Evolutionary conservation across 2,113 vertebrate species (phyloP).

Genomic region (Tricholaema leucomelas): DNA sequence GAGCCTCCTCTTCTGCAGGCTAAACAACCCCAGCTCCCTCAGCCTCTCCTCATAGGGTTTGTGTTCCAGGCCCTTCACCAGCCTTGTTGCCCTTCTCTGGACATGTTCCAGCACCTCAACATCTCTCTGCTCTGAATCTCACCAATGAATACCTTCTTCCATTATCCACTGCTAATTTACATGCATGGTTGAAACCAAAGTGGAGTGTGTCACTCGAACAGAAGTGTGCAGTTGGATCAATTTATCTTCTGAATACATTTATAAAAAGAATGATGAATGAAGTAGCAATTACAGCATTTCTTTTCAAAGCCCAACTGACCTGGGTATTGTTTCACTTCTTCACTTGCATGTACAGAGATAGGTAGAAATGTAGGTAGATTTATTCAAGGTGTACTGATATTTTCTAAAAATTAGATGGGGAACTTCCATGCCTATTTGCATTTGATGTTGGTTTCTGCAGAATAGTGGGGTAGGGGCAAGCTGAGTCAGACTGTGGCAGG

Average conservation of each 20-base stretch:
- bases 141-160: background rate
- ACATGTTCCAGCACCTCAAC: too few species aligned
- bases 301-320: background rate
- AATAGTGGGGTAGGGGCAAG: background rate
- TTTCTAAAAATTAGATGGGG: background rate
- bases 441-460: constrained; percentile 16
- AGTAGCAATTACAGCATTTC: background rate
- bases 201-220: background rate
- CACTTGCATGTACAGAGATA: background rate
- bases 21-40: too few species aligned
- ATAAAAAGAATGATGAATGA: background rate
- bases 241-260: background rate
- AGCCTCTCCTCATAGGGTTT: too few species aligned
- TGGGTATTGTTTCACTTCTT: background rate
- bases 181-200: background rate
- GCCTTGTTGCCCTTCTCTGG: too few species aligned
- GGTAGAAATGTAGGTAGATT: background rate
- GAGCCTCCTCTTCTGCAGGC: too few species aligned
- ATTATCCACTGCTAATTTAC: background rate
- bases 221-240: background rate
- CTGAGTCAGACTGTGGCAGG: background rate
- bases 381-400: background rate
- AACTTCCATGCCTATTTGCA: background rate
- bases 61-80: too few species aligned
- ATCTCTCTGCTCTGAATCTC: background rate